Evolutionary conservation across 2,797 vertebrate species (phyloP).

Genomic region (Pteronotus mesoamericanus): DNA sequence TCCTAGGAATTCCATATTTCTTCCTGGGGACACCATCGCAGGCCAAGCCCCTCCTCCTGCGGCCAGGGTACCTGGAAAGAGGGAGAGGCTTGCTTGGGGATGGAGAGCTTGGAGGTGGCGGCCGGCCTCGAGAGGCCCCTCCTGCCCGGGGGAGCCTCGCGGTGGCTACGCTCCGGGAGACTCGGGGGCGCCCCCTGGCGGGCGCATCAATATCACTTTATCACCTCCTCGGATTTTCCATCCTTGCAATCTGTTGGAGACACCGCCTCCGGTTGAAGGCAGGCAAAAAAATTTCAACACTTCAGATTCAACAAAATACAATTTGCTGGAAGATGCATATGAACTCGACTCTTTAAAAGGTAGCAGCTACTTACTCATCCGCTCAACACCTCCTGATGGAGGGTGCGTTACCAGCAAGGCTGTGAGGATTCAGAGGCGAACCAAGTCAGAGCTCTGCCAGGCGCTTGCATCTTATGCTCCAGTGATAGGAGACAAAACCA

Average conservation of each 20-base stretch:
- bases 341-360: not conserved
- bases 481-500: not conserved
- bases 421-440: not conserved
- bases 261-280: not conserved
- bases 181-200: not conserved
- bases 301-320: not conserved
- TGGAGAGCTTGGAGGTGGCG: not conserved
- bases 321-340: not conserved
- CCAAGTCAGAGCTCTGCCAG: not conserved
- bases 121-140: not conserved
- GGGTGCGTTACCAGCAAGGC: not conserved
- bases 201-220: not conserved
- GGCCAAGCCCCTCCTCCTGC: not conserved
- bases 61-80: no score
- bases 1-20: not conserved
- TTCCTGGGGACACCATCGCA: not conserved
- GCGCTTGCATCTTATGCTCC: not conserved
- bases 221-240: no score
- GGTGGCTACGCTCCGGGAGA: not conserved
- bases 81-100: not conserved
- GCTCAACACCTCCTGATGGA: not conserved
- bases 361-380: not conserved
- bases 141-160: accelerated
- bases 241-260: no score
- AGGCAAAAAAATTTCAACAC: not conserved